Percentiles rank a stretch among this genome's conserved stretches.
Evolutionary conservation across 2,888 invertebrate genomes (phyloP).

Genomic region (Amphipyra tragopoginis): DNA sequence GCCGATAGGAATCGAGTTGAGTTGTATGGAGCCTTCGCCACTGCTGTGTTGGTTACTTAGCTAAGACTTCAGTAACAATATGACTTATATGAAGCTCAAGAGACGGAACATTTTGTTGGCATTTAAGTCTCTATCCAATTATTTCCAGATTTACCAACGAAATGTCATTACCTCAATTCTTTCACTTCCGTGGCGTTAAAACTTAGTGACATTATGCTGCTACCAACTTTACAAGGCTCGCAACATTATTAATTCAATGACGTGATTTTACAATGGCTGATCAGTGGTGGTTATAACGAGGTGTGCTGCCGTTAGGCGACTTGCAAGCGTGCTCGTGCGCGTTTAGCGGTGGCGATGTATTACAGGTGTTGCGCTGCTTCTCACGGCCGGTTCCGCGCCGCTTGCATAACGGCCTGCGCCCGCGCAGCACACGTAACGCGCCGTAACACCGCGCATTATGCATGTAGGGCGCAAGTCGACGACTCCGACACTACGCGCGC

Average conservation of each 20-base stretch:
- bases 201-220: constrained; percentile 23
- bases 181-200: constrained; percentile 18
- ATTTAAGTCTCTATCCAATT: background rate
- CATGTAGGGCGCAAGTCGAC: constrained; percentile 81
- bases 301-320: constrained; percentile 68
- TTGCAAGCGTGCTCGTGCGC: constrained; percentile 69
- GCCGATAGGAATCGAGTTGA: too few species aligned
- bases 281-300: constrained; percentile 55
- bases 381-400: constrained; percentile 81
- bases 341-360: constrained; percentile 64
- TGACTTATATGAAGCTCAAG: too few species aligned
- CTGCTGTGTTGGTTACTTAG: too few species aligned
- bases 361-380: constrained; percentile 82
- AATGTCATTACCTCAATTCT: constrained; percentile 11
- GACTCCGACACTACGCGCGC: constrained; percentile 39
- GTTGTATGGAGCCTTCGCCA: too few species aligned
- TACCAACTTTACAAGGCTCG: constrained; percentile 40
- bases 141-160: constrained; percentile 7
- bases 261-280: constrained; percentile 60
- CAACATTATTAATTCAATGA: constrained; percentile 52
- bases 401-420: constrained; percentile 82
- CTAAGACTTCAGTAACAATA: too few species aligned
- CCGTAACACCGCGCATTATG: constrained; percentile 84
- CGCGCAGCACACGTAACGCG: constrained; percentile 79
- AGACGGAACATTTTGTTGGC: too few species aligned